Evolutionary conservation across 2,113 vertebrate species (phyloP), one percentile per base, ranked within the genome.

Genomic region (Myotis yumanensis): DNA sequence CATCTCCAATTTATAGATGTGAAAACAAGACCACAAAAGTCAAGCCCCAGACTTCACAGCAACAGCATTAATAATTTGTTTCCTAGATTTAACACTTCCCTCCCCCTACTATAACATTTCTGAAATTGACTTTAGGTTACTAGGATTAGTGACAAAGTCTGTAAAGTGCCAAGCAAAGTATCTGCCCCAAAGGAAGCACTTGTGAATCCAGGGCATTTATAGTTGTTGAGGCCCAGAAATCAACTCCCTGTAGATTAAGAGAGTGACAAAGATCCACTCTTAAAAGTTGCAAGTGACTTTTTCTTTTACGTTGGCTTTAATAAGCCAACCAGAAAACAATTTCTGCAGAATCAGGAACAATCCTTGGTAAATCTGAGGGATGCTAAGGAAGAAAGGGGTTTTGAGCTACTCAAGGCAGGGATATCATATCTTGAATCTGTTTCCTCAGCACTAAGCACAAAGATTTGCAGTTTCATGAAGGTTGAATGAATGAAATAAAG

Each of bases 21-120:
- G 71, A 83, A 95, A 94, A 96, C 48, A 96, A 62, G 52, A 18
- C 25, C 40, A 51, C 37, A 93, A 54, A 95, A 51, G 15, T 86
- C 51, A 80, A 89, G 3, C 22, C 16, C 20, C 64, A 40, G 43
- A 37, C 96, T 95, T 94, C 66, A 68, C 28, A 83, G 37, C 73
- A 95, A 86, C 11, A 86, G 28, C 30, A 75, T 90, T 86, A 81
- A 69, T 90, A 52, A 87, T 95, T 94, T 94, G 22, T 94, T 91
- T 81, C 18, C 52, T 95, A 80, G 71, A 28, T 89, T 93, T 71
- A 91, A n/a, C 11, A 12, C 3, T 28, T 11, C 16, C 20, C 52
- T 23, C 4, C 30, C 37, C 17, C 51, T 9, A 84, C 28, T 48
- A 11, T 80, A 37, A 80, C 11, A 11, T 81, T 59, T 94, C 64